These are phyloP conservation scores for Plebejus anna DNA, from an alignment of 2,888 invertebrate genomes.

Conservation along the genomic window DNA sequence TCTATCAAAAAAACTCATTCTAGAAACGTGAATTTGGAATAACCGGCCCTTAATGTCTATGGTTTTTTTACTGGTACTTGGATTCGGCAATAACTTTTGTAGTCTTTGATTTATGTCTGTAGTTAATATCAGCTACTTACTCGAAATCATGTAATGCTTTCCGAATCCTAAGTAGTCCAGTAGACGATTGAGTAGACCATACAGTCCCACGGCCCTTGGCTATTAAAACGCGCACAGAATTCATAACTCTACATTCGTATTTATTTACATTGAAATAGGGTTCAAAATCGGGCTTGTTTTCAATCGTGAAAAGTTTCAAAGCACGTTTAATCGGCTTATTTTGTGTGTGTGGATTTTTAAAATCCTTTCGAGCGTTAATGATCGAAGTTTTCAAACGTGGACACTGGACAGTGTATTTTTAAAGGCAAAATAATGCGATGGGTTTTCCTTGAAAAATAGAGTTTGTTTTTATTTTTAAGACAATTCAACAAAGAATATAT, in stretches of 20 bases:
- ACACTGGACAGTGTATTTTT: background rate
- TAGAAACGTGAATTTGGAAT: too few relatives aligned
- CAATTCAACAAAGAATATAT: too few relatives aligned
- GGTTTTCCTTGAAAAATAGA: background rate
- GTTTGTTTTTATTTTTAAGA: background rate
- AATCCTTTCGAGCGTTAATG: conserved; percentile 19
- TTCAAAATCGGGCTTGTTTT: background rate
- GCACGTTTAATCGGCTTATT: conserved; percentile 24
- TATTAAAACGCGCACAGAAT: conserved; percentile 29
- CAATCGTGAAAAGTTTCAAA: background rate
- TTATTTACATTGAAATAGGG: background rate
- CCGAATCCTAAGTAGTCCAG: background rate
- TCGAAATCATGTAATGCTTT: background rate
- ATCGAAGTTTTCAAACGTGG: background rate
- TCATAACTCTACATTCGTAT: conserved; percentile 5
- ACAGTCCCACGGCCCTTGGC: conserved; percentile 32
- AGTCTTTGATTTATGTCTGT: background rate
- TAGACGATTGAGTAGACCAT: background rate
- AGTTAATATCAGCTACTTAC: too few relatives aligned
- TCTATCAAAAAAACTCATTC: too few relatives aligned
- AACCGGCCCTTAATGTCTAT: too few relatives aligned
- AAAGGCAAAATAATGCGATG: background rate
- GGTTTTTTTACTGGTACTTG: too few relatives aligned
- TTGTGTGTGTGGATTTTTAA: background rate
- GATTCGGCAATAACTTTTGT: background rate